phyloP scores from a whole-genome alignment of 2,797 vertebrate species.

The Enteromius mattozi region DNA sequence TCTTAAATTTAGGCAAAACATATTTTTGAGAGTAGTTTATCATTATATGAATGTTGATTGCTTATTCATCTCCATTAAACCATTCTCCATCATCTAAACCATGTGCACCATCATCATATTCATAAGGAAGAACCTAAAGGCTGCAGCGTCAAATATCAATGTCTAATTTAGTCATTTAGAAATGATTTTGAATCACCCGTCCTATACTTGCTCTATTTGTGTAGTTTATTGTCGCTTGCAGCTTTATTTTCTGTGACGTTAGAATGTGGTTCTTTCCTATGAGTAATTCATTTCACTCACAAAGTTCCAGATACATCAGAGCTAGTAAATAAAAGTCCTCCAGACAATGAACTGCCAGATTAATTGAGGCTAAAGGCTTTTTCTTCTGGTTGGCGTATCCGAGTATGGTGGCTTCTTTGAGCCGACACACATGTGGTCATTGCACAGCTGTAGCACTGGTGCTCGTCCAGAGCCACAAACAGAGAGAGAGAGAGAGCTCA shows the following conservation, averaged over 20 bases:
- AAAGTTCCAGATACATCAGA: slow-evolving; percentile 11
- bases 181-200: background rate
- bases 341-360: background rate
- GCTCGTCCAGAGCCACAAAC: slow-evolving; percentile 1
- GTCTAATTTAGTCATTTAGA: background rate
- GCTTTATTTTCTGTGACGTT: background rate
- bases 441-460: slow-evolving; percentile 26
- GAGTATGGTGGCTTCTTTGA: background rate
- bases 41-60: slow-evolving; percentile 38
- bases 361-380: background rate
- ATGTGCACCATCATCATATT: background rate
- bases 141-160: background rate
- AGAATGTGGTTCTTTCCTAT: slow-evolving; percentile 23
- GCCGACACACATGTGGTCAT: slow-evolving; percentile 26
- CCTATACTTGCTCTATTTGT: background rate
- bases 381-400: background rate
- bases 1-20: background rate
- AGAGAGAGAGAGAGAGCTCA: background rate
- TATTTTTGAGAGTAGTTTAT: slow-evolving; percentile 50
- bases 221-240: background rate
- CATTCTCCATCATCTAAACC: slow-evolving; percentile 4
- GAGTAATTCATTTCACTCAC: slow-evolving; percentile 15
- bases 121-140: slow-evolving; percentile 26
- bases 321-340: background rate
- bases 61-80: background rate